Evolutionary conservation across 1,140 invertebrate genomes (phyloP), one percentile per base, ranked within the genome.

Genomic region (Ditylenchus dipsaci): DNA sequence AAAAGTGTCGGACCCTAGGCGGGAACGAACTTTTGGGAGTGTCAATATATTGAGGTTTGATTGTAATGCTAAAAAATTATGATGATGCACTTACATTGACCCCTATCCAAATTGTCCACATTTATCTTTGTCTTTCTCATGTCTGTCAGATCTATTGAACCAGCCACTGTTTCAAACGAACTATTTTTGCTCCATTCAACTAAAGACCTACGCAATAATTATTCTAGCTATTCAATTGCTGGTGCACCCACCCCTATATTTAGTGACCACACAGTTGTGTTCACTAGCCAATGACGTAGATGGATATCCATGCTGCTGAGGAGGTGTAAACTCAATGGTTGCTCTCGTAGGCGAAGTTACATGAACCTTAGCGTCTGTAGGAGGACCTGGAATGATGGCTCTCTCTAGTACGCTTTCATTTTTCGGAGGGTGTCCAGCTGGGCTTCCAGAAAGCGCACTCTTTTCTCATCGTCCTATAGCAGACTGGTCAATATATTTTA

Each of bases 401-500:
- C 17, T 42, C n/a, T 61, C 71, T 71, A 73, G 19, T 13, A 68
- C 58, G 23, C 23, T n/a, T 58, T 29, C 71, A 73, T 73, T 30
- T 59, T 73, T 15, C 56, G 33, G 3, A 73, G 30, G 15, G 63
- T 38, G 15, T 43, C 60, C 45, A 74, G 42, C 33, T 73, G 71
- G 27, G 38, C 33, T 23, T 60, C 59, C 49, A 73, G 42, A 9
- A 49, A 47, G 5, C 57, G 47, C 19, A 75, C 21, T 1, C 65
- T 73, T 56, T 73, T 73, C 62, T 73, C 71, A 8, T 73, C 71
- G n/a, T 73, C 71, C 71, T 73, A 33, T 33, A 71, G n/a, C 5
- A 23, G n/a, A 13, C 8, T 61, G 3, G 1, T 43, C 17, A 3
- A 30, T 7, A 7, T 19, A 30, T 61, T 53, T 53, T 17, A 5